Evolutionary conservation across 2,888 invertebrate species (phyloP), one percentile per base, ranked within the genome.

Genomic region (Plagodis dolabraria): DNA sequence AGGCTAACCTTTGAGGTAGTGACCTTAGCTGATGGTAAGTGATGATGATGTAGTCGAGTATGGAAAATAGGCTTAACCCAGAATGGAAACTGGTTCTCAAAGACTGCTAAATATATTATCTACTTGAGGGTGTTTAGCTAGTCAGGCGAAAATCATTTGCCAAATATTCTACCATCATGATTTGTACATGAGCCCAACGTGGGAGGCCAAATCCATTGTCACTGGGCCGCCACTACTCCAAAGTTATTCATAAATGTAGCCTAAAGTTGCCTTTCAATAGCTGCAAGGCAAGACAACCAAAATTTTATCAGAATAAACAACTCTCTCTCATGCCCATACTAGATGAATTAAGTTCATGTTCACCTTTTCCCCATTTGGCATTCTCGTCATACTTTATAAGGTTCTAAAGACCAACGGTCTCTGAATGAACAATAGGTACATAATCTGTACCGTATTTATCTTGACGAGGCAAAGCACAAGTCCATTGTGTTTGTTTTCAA

Each of bases 401-500:
- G 60, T 12, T 55, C 35, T 34, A 49, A 47, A 63, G 52, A 60
- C 49, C 51, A 58, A 40, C 46, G 46, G 51, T 54, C 43, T 46
- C 47, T 68, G 72, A 72, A 75, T 69, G 71, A 76, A 75, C 75
- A 76, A 78, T 72, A 72, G 64, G 65, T 67, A 58, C 51, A 54
- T 66, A 62, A 58, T 63, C 59, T 64, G 59, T 53, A 44, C 50
- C 54, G 53, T 53, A 71, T 63, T 72, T 71, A 72, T 75, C 67
- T 71, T 63, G 68, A 63, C 58, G 66, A 69, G 60, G 66, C 63
- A 67, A 73, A 75, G 78, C 72, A 77, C 72, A 70, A 71, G 73
- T 74, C 69, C 68, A 72, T 77, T 79, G 75, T 73, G 69, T 74
- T 74, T 75, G 75, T 76, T 79, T 75, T 77, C 67, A 72, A 75